phyloP scores from a whole-genome alignment of 1,140 invertebrate genomes.

The Drosophila azteca region DNA sequence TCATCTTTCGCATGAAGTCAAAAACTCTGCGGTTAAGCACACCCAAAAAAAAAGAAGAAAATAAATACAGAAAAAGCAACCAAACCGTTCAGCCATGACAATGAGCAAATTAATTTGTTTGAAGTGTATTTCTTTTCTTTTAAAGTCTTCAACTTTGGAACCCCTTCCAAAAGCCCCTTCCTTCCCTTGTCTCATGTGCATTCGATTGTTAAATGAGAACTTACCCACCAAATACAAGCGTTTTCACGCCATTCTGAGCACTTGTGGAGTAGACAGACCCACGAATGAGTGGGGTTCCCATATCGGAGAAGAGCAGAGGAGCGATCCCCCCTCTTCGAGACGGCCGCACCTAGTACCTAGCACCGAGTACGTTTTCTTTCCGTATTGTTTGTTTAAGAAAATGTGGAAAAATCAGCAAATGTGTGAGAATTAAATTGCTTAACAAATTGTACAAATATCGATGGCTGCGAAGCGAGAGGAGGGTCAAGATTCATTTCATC shows the following conservation, averaged over 20 bases:
- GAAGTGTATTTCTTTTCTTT: slow-evolving; percentile 20
- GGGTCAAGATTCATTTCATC: slow-evolving; percentile 6
- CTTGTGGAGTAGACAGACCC: slow-evolving; percentile 26
- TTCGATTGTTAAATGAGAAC: slow-evolving; percentile 71
- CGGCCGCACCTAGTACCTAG: slow-evolving; percentile 56
- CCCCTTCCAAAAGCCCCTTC: slow-evolving; percentile 5
- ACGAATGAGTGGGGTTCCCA: neutral
- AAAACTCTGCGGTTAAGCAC: slow-evolving; percentile 37
- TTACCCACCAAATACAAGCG: slow-evolving; percentile 78
- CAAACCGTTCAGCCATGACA: slow-evolving; percentile 42
- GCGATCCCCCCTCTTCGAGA: slow-evolving; percentile 16
- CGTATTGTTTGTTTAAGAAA: slow-evolving; percentile 68
- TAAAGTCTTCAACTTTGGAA: neutral
- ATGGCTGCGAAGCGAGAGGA: neutral
- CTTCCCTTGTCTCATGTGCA: slow-evolving; percentile 47
- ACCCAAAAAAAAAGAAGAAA: slow-evolving; percentile 17
- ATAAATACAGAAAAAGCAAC: slow-evolving; percentile 9
- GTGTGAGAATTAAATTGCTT: slow-evolving; percentile 73
- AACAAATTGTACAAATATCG: slow-evolving; percentile 64
- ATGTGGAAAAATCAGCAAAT: slow-evolving; percentile 61
- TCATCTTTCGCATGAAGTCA: slow-evolving; percentile 24
- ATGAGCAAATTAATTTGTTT: slow-evolving; percentile 65
- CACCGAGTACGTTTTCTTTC: slow-evolving; percentile 14
- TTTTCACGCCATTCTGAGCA: slow-evolving; percentile 80
- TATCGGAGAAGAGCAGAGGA: too few relatives aligned